Evolutionary conservation across 2,888 invertebrate species (phyloP), one percentile per base, ranked within the genome.

Genomic region (Cinara cedri): DNA sequence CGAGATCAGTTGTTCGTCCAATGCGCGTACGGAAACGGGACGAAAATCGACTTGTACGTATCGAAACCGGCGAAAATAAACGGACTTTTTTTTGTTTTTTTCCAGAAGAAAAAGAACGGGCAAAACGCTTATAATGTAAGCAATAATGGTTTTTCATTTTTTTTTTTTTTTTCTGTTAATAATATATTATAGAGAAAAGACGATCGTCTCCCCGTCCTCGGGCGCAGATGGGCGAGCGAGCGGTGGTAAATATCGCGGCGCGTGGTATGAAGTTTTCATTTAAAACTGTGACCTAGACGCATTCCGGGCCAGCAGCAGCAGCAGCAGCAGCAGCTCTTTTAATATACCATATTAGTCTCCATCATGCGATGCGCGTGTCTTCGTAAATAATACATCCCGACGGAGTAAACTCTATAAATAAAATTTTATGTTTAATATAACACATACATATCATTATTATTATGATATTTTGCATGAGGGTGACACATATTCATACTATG

Each of bases 251-350:
- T 66, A 76, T 55, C 54, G 14, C 26, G 21, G 24, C 16, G 55
- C 46, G 34, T 34, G 65, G 57, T 57, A 76, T 66, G 76, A 55
- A 42, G 57, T 57, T 76, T 68, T 66, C 76, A 68, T 76, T 68
- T 76, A 76, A 55, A 76, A 76, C 57, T 54, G 10, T 54, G 46
- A 24, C 57, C 44, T 26, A 68, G 66, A 76, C 57, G 66, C 65
- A 66, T 76, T 76, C 55, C 66, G 19, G 10, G 54, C 19, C 65
- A 54, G 11, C 19, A n/a, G 19, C 34, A 49, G 34, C 55, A 46
- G 19, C 2, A 65, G 14, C 65, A 54, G 16, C 19, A 3, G 16
- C 21, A 49, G 60, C 34, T 62, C 62, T 72, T 72, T 72, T 62
- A 72, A 72, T 72, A 34, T 72, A 34, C 62, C 62, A 34, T n/a